Percentiles rank a stretch among this genome's conserved stretches.
phyloP scores from a whole-genome alignment of 2,797 vertebrate species.

The Jordanella pulchra region DNA sequence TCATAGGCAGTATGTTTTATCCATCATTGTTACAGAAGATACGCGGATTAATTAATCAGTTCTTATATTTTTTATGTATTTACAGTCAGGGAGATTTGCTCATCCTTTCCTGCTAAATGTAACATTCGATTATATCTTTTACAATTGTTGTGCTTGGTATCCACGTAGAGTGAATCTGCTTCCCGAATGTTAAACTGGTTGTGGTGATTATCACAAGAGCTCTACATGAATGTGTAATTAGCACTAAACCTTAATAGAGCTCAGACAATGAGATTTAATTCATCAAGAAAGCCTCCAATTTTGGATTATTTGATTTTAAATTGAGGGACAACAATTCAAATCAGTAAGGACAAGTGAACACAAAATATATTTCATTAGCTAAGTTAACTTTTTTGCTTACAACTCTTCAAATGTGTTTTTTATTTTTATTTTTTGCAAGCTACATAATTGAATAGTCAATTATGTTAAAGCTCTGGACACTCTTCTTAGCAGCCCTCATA shows the following conservation, averaged over 20 bases:
- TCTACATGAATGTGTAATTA: slow-evolving; percentile 44
- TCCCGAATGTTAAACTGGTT: slow-evolving; percentile 12
- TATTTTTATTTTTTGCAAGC: too few relatives aligned
- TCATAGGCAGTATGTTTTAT: not conserved
- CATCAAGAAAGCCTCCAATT: slow-evolving; percentile 43
- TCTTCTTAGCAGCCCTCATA: not conserved
- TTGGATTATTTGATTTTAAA: slow-evolving; percentile 45
- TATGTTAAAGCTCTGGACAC: not conserved
- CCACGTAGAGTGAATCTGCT: not conserved
- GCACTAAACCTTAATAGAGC: slow-evolving; percentile 19
- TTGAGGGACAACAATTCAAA: slow-evolving; percentile 22
- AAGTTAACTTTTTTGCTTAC: not conserved
- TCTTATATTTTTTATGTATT: not conserved
- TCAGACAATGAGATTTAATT: slow-evolving; percentile 44
- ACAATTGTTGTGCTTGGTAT: too few relatives aligned
- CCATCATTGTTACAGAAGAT: not conserved
- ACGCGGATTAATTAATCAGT: not conserved
- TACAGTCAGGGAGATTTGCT: not conserved
- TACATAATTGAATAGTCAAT: not conserved
- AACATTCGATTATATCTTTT: not conserved
- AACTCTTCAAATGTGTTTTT: not conserved
- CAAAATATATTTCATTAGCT: not conserved
- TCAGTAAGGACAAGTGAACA: slow-evolving; percentile 5
- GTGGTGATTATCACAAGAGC: slow-evolving; percentile 25
- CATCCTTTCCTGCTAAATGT: not conserved